Percentiles rank a stretch among this genome's conserved stretches.
These are phyloP conservation scores for Acipenser transmontanus DNA, from an alignment of 2,797 vertebrate genomes.

Conservation along the genomic window DNA sequence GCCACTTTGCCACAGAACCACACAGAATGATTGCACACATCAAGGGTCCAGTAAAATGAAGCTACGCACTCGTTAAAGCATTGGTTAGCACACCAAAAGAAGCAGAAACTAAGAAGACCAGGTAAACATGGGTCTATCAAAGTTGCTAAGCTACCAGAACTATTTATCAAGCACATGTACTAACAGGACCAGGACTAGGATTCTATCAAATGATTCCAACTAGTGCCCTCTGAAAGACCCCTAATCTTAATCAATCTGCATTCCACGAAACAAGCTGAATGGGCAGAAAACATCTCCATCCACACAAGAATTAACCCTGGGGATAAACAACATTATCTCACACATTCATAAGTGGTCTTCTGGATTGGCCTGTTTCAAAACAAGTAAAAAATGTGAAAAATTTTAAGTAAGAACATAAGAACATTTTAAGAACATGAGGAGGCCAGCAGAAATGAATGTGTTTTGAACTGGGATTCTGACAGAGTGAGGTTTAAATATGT, in stretches of 20 bases:
- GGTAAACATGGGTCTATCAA: background rate
- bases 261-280: background rate
- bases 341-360: background rate
- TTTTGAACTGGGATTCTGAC: too few species aligned
- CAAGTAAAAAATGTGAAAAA: background rate
- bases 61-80: too few species aligned
- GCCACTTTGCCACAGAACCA: too few species aligned
- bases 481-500: too few species aligned
- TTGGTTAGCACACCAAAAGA: too few species aligned
- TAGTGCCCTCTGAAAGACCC: background rate
- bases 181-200: background rate
- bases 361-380: background rate
- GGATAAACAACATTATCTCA: background rate
- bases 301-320: background rate
- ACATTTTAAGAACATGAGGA: too few species aligned
- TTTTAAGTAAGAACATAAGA: too few species aligned
- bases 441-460: too few species aligned
- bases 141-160: background rate
- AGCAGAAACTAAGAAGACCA: too few species aligned
- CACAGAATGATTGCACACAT: too few species aligned
- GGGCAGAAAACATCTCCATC: background rate
- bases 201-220: background rate
- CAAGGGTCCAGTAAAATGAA: too few species aligned
- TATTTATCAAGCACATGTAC: background rate
- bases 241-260: background rate